Evolutionary conservation across 2,113 vertebrate species (phyloP).

Genomic region (Boulengeromyrus knoepffleri): DNA sequence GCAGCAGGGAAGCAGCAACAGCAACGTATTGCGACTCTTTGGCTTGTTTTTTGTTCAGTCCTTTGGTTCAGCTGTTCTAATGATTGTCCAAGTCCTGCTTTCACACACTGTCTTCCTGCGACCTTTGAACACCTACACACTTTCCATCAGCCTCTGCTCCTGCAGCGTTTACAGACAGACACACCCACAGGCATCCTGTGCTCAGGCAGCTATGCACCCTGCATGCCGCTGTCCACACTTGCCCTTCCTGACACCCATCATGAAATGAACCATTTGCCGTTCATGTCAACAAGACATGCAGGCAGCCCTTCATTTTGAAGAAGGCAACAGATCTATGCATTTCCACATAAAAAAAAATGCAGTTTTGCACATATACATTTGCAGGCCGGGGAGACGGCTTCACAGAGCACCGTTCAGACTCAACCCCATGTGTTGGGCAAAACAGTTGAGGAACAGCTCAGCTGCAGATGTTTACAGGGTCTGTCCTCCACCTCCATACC

Average conservation of each 20-base stretch:
- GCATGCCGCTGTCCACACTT: neutral
- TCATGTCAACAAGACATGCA: neutral
- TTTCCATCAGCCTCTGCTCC: neutral
- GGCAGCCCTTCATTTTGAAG: neutral
- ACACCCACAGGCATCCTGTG: neutral
- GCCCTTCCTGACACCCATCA: neutral
- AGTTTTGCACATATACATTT: neutral
- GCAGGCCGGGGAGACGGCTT: neutral
- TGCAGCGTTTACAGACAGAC: neutral
- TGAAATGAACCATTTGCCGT: neutral
- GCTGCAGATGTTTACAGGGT: neutral
- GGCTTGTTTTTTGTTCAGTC: neutral
- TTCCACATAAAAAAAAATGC: neutral
- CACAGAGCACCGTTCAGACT: slow-evolving; percentile 1
- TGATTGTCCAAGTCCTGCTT: neutral
- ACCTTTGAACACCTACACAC: neutral
- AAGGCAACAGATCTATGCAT: neutral
- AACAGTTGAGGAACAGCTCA: neutral
- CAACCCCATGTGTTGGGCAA: neutral
- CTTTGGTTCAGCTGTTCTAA: neutral
- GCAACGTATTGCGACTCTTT: neutral
- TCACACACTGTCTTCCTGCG: neutral
- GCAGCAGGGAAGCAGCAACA: neutral
- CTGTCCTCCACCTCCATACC: neutral
- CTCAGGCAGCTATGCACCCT: neutral